phyloP scores from a whole-genome alignment of 2,113 vertebrate genomes.

The Nesoenas mayeri region DNA sequence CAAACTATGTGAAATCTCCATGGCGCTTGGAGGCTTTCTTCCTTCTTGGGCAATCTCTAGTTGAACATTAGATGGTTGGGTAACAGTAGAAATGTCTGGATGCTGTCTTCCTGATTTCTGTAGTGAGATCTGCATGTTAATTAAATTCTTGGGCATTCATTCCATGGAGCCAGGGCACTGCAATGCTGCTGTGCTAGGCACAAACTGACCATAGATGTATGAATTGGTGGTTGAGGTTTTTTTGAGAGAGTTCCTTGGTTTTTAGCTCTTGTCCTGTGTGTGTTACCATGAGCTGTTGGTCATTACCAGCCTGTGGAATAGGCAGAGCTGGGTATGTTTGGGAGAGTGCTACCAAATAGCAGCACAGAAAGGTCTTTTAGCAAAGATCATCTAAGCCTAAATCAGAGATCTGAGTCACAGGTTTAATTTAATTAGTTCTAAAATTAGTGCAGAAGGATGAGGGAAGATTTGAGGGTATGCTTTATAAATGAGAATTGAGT shows the following conservation, averaged over 20 bases:
- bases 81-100: background rate
- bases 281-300: background rate
- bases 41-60: background rate
- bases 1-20: background rate
- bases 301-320: accelerated
- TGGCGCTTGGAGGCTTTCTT: background rate
- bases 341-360: background rate
- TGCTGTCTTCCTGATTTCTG: background rate
- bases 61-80: background rate
- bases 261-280: background rate
- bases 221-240: background rate
- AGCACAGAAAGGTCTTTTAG: background rate
- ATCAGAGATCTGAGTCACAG: conserved; percentile 14
- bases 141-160: background rate
- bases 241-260: background rate
- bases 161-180: background rate
- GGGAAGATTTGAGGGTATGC: background rate
- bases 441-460: background rate
- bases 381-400: background rate
- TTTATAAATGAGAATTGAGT: background rate
- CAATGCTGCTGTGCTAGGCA: background rate
- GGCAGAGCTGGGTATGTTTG: background rate
- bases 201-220: background rate
- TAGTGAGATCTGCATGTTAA: background rate
- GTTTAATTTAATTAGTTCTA: conserved; percentile 26